Evolutionary conservation across 1,140 invertebrate species (phyloP).

Genomic region (Condylostylus longicornis): DNA sequence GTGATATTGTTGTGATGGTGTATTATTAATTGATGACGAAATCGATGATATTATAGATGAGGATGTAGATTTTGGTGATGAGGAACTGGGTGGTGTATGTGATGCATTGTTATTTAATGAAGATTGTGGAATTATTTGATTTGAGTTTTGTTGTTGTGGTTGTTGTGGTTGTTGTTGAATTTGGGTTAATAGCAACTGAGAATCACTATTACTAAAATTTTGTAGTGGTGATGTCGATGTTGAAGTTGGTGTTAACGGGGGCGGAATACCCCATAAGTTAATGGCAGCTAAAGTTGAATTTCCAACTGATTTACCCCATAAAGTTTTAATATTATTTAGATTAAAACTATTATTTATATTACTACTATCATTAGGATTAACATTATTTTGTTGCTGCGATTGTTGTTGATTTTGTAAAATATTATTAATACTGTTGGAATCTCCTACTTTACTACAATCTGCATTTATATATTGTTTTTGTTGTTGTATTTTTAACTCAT

Average conservation of each 20-base stretch:
- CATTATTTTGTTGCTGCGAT: too few species aligned
- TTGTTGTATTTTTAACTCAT: too few species aligned
- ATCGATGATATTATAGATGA: constrained; percentile 12
- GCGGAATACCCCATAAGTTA: not conserved
- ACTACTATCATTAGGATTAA: not conserved
- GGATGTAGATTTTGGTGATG: constrained; percentile 22
- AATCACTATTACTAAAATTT: too few species aligned
- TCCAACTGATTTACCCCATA: constrained; percentile 1
- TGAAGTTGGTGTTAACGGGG: constrained; percentile 7
- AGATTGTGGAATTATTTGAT: constrained; percentile 23
- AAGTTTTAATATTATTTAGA: too few species aligned
- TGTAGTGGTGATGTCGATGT: constrained; percentile 8
- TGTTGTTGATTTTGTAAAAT: constrained; percentile 5
- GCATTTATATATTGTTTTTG: not conserved
- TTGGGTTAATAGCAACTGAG: constrained; percentile 9
- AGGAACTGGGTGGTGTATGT: constrained; percentile 8
- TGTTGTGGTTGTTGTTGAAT: constrained; percentile 6
- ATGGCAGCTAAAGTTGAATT: not conserved
- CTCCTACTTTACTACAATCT: not conserved
- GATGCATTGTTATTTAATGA: constrained; percentile 26
- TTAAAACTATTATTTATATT: too few species aligned
- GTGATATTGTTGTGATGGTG: too few species aligned
- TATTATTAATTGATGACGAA: too few species aligned
- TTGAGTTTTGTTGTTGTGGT: constrained; percentile 4
- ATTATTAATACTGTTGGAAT: constrained; percentile 12